Base-by-base conservation (phyloP, 2,888 invertebrate species). In the Blera fallax region DNA sequence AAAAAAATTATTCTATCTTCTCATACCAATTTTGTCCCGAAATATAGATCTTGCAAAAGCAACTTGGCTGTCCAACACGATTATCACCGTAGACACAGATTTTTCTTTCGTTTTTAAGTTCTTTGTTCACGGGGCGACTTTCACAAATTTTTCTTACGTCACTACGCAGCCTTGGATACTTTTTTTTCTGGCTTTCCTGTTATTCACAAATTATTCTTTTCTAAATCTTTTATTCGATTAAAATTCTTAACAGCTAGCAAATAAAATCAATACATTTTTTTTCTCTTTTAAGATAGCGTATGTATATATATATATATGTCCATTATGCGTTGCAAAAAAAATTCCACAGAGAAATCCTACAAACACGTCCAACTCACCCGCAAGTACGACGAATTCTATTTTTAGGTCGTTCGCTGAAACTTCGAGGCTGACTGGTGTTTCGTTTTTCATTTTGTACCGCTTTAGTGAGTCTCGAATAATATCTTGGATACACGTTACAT, bases 301-400 rank as follows among this genome's bases (percentile, higher is more conserved):
- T 56, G 56, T 76, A n/a, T 64, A 69, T 67, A 40, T 80, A 32
- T 52, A 34, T 69, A 34, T 69, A 73, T 60, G 37, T 72, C 81
- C 72, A 73, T 21, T 56, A 72, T 64, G 60, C 65, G 70, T 81
- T 81, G 45, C 21, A 65, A 77, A 79, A 79, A 58, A 24, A 27
- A 76, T 70, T 83, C 78, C 83, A 60, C 83, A 78, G 87, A 83
- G 67, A 79, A 83, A 62, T 50, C 70, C 78, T 60, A 67, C 54
- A 74, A 78, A 77, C 84, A 87, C 87, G 87, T 82, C 87, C 83
- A 84, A 87, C 87, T 87, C 87, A 87, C 87, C 87, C 87, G 87
- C 80, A 78, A 73, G 45, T 87, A 81, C 81, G 81, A 79, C 76
- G 69, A 81, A 72, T 87, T 84, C 52, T 87, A 37, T 52, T 65